phyloP scores from a whole-genome alignment of 2,797 vertebrate species.

The Hippoglossus hippoglossus region DNA sequence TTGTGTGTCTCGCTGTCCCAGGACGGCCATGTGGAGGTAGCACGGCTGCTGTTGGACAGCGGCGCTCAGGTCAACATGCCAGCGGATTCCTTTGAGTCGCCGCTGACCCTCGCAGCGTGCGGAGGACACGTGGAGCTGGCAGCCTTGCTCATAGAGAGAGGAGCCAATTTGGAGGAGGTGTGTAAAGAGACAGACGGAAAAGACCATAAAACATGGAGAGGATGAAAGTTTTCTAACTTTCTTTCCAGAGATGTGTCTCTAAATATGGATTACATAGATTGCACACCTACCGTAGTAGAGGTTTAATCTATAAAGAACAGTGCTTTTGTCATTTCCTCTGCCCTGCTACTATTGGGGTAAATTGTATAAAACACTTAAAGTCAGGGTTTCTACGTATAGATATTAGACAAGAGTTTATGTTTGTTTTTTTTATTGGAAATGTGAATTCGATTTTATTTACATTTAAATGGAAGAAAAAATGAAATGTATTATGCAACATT shows the following conservation, averaged over 20 bases:
- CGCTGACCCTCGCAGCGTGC: conserved; percentile 95
- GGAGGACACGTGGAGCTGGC: conserved; percentile 98
- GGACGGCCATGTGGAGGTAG: conserved; percentile 99
- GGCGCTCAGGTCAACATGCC: conserved; percentile 99
- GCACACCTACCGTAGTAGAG: background rate
- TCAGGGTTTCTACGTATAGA: too few species aligned
- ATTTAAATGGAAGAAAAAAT: background rate
- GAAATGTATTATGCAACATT: background rate
- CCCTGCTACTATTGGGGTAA: background rate
- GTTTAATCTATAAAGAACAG: background rate
- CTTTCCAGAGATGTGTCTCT: background rate
- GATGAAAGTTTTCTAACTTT: background rate
- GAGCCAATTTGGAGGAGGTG: conserved; percentile 97
- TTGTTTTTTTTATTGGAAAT: background rate
- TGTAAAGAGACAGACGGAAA: conserved; percentile 1
- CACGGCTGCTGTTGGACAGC: conserved; percentile 97
- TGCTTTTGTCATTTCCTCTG: too few species aligned
- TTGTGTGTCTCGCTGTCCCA: conserved; percentile 86
- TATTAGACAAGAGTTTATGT: background rate
- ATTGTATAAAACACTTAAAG: background rate
- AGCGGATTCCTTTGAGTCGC: conserved; percentile 98
- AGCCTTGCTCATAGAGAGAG: conserved; percentile 95
- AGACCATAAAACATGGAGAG: background rate
- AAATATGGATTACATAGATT: background rate
- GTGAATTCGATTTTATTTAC: background rate